These are phyloP conservation scores for Phaedon cochleariae DNA, from an alignment of 2,888 invertebrate genomes.

Conservation along the genomic window DNA sequence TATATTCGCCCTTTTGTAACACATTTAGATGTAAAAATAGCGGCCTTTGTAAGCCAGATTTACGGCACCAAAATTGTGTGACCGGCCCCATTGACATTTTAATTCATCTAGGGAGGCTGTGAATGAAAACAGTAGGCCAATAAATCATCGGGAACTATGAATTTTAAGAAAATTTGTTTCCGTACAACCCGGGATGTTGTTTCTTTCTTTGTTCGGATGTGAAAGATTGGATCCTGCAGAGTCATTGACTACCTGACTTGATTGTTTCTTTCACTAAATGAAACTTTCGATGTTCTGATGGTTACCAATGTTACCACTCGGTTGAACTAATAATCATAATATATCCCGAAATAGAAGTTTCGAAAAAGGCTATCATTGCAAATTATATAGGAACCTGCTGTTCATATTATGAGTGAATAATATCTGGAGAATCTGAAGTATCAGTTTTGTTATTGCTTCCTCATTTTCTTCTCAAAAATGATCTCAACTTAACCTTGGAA, in stretches of 20 bases:
- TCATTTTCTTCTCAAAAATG: too few relatives aligned
- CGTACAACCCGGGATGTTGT: conserved; percentile 33
- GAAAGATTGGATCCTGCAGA: conserved; percentile 21
- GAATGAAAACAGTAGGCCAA: conserved; percentile 35
- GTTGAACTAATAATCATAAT: too few relatives aligned
- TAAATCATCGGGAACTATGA: conserved; percentile 40
- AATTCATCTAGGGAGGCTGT: conserved; percentile 43
- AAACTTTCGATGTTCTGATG: too few relatives aligned
- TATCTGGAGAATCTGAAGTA: too few relatives aligned
- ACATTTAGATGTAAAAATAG: conserved; percentile 42
- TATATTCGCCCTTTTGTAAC: conserved; percentile 34
- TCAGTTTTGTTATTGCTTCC: too few relatives aligned
- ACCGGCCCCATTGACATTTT: conserved; percentile 49
- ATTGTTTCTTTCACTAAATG: conserved; percentile 17
- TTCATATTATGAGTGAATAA: too few relatives aligned
- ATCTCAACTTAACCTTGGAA: too few relatives aligned
- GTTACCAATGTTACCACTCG: too few relatives aligned
- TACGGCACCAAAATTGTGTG: conserved; percentile 49
- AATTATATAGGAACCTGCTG: too few relatives aligned
- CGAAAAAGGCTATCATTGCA: too few relatives aligned
- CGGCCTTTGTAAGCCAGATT: conserved; percentile 45
- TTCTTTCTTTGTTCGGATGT: conserved; percentile 13
- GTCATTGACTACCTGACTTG: conserved; percentile 39
- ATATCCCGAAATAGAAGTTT: too few relatives aligned
- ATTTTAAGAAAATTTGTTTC: conserved; percentile 32